phyloP scores from a whole-genome alignment of 1,140 invertebrate genomes.

The Ceratina australensis region DNA sequence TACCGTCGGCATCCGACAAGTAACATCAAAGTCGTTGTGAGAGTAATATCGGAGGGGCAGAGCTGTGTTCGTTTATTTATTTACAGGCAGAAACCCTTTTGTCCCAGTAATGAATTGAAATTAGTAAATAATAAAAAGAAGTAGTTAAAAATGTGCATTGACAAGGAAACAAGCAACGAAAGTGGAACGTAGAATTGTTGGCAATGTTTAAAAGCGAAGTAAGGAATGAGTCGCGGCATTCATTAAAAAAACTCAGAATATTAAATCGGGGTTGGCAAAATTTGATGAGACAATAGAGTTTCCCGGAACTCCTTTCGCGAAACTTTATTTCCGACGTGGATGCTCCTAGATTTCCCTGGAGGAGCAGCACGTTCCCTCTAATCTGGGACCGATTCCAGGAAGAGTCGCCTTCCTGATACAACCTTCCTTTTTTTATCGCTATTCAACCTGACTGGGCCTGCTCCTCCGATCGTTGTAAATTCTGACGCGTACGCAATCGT shows the following conservation, averaged over 20 bases:
- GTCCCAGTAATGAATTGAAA: too few relatives aligned
- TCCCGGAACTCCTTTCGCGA: not conserved
- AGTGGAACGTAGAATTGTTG: too few relatives aligned
- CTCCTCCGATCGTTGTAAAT: conserved; percentile 54
- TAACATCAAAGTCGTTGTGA: not conserved
- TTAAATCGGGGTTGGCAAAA: not conserved
- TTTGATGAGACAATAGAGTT: not conserved
- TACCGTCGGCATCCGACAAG: conserved; percentile 14
- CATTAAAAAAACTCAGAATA: not conserved
- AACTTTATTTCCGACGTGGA: not conserved
- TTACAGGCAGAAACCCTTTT: too few relatives aligned
- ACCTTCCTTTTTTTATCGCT: not conserved
- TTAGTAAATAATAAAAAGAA: too few relatives aligned
- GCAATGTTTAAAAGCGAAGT: not conserved
- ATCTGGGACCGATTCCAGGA: not conserved
- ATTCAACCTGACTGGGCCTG: too few relatives aligned
- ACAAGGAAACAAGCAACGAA: too few relatives aligned
- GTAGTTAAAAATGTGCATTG: too few relatives aligned
- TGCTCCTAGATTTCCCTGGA: conserved; percentile 26
- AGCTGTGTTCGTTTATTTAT: too few relatives aligned
- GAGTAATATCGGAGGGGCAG: too few relatives aligned
- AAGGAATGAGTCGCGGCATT: not conserved
- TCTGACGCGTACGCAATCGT: conserved; percentile 66
- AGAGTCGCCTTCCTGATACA: not conserved
- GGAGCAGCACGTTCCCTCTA: not conserved